Evolutionary conservation across 37 sponge, comb jelly and placozoan genomes (phyloP).

Genomic region (Haliclona indistincta): DNA sequence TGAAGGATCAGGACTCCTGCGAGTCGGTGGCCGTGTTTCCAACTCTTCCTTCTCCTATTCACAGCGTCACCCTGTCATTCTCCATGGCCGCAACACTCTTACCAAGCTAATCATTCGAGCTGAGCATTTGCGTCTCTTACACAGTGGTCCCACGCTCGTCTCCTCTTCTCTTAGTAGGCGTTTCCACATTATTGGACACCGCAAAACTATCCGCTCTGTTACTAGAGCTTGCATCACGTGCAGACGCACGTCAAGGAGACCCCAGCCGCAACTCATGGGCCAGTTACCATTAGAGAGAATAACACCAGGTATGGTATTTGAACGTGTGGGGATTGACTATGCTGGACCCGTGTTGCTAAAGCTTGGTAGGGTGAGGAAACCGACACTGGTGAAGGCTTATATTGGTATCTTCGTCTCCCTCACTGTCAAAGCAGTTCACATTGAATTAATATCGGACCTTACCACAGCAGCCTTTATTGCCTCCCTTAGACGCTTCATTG

Average conservation of each 20-base stretch:
- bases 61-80: slow-evolving; percentile 27
- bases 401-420: slow-evolving; percentile 41
- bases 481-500: slow-evolving; percentile 31
- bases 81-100: slow-evolving; percentile 31
- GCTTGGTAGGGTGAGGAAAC: slow-evolving; percentile 14
- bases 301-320: slow-evolving; percentile 19
- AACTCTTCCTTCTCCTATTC: slow-evolving; percentile 19
- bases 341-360: slow-evolving; percentile 54
- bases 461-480: slow-evolving; percentile 40
- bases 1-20: slow-evolving; percentile 27
- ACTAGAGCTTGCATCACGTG: slow-evolving; percentile 34
- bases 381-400: slow-evolving; percentile 17
- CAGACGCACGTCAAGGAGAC: slow-evolving; percentile 13
- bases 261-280: slow-evolving; percentile 35
- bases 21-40: slow-evolving; percentile 28
- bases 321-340: slow-evolving; percentile 47
- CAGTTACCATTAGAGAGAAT: slow-evolving; percentile 35
- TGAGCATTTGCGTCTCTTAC: slow-evolving; percentile 26
- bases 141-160: slow-evolving; percentile 31
- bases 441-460: slow-evolving; percentile 39
- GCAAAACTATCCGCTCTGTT: slow-evolving; percentile 22
- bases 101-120: slow-evolving; percentile 18
- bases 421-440: slow-evolving; percentile 50
- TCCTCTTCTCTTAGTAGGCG: slow-evolving; percentile 11
- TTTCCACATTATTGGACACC: slow-evolving; percentile 35